Evolutionary conservation across 2,113 vertebrate genomes (phyloP).

Genomic region (Crocuta crocuta): DNA sequence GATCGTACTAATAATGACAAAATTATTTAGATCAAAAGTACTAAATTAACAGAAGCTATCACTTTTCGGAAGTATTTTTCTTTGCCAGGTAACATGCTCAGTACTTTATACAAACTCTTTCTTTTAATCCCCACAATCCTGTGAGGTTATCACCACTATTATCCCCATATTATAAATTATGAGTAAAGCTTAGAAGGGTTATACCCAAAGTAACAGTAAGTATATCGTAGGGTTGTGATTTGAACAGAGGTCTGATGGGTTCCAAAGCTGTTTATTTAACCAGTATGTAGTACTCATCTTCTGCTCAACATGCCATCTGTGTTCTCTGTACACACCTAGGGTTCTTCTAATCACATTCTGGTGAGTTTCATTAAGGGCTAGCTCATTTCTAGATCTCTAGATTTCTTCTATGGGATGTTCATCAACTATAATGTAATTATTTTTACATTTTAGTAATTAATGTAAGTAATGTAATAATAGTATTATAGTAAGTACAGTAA

Average conservation of each 20-base stretch:
- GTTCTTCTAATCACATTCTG: slow-evolving; percentile 3
- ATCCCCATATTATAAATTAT: not conserved
- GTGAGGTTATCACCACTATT: not conserved
- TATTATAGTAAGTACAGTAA: too few relatives aligned
- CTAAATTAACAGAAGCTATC: not conserved
- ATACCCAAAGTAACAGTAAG: slow-evolving; percentile 4
- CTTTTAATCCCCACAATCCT: not conserved
- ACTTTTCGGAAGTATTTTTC: not conserved
- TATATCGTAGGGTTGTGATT: not conserved
- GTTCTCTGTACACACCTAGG: not conserved
- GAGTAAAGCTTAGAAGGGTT: slow-evolving; percentile 6
- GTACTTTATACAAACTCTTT: not conserved
- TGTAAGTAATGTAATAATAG: too few relatives aligned
- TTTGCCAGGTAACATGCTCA: not conserved
- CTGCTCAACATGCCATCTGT: not conserved
- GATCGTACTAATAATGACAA: not conserved
- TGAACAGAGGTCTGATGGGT: not conserved
- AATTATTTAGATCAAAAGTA: not conserved
- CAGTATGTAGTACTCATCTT: not conserved
- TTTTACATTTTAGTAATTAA: not conserved
- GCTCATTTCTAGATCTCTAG: not conserved
- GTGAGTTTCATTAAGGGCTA: not conserved
- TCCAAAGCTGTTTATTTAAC: not conserved
- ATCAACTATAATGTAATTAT: not conserved
- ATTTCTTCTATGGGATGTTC: not conserved